These are phyloP conservation scores for Galeruca laticollis DNA, from an alignment of 2,888 invertebrate species.

Conservation along the genomic window DNA sequence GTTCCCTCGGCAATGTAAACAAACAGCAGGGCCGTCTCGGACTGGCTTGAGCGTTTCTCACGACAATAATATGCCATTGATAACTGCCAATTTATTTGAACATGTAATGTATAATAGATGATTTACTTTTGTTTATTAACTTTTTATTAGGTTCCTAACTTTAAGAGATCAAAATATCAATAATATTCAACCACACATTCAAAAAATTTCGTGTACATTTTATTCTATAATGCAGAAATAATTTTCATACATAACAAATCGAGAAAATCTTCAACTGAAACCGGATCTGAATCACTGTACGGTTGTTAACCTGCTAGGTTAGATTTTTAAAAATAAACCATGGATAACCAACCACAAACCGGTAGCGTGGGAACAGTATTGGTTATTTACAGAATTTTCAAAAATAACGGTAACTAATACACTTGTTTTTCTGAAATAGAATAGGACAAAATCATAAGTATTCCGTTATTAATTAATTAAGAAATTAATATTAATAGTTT, in stretches of 20 bases:
- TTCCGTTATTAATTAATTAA: background rate
- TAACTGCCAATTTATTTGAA: too few species aligned
- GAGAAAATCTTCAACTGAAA: background rate
- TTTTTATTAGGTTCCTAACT: too few species aligned
- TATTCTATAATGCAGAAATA: background rate
- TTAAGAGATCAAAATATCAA: too few species aligned
- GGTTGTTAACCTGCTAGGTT: conserved; percentile 14
- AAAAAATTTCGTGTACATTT: too few species aligned
- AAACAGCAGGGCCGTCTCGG: too few species aligned
- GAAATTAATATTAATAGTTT: background rate
- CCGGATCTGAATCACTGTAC: background rate
- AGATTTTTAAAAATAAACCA: conserved; percentile 4
- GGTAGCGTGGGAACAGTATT: conserved; percentile 5
- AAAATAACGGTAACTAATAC: background rate
- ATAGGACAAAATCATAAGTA: background rate
- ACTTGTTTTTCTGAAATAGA: background rate
- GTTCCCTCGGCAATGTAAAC: too few species aligned
- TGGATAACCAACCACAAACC: conserved; percentile 9
- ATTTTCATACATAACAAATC: background rate
- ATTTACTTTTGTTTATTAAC: too few species aligned
- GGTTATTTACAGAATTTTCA: background rate
- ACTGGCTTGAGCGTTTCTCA: too few species aligned
- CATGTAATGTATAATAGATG: too few species aligned
- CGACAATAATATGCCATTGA: too few species aligned
- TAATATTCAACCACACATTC: too few species aligned